Percentiles rank a stretch among this genome's conserved stretches.
phyloP scores from a whole-genome alignment of 2,797 vertebrate genomes.

The Tolypeutes matacus region DNA sequence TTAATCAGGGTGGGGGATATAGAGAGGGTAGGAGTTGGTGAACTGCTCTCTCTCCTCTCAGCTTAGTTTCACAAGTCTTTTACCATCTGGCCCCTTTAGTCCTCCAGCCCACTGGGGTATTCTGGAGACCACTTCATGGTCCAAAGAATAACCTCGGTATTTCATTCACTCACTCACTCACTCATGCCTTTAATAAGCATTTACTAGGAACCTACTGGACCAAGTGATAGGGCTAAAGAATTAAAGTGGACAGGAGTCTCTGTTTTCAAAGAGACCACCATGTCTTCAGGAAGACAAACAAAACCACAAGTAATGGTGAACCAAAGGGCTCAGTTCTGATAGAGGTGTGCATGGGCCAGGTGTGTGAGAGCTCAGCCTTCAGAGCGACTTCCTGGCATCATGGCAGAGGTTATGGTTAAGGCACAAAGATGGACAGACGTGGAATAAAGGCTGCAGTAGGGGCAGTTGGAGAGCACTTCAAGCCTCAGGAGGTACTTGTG shows the following conservation, averaged over 20 bases:
- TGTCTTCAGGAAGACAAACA: neutral
- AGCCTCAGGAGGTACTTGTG: neutral
- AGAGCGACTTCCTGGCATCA: neutral
- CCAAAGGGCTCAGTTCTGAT: neutral
- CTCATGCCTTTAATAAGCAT: neutral
- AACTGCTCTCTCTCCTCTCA: neutral
- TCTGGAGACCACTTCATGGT: neutral
- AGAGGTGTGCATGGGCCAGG: neutral
- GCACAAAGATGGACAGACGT: neutral
- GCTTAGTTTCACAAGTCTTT: neutral
- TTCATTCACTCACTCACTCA: neutral
- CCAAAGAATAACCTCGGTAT: neutral
- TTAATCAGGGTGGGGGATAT: neutral
- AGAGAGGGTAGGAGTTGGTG: neutral
- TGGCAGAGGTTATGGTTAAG: neutral
- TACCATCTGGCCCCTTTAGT: neutral
- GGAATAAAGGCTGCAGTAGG: neutral
- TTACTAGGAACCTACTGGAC: neutral
- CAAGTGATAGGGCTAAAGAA: neutral
- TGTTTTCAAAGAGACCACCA: neutral
- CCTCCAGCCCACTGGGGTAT: neutral
- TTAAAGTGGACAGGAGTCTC: neutral
- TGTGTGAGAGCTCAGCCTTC: neutral
- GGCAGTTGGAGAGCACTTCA: neutral
- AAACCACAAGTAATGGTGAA: neutral